Evolutionary conservation across 2,888 invertebrate genomes (phyloP), one percentile per base, ranked within the genome.

Genomic region (Tetramorium bicarinatum): DNA sequence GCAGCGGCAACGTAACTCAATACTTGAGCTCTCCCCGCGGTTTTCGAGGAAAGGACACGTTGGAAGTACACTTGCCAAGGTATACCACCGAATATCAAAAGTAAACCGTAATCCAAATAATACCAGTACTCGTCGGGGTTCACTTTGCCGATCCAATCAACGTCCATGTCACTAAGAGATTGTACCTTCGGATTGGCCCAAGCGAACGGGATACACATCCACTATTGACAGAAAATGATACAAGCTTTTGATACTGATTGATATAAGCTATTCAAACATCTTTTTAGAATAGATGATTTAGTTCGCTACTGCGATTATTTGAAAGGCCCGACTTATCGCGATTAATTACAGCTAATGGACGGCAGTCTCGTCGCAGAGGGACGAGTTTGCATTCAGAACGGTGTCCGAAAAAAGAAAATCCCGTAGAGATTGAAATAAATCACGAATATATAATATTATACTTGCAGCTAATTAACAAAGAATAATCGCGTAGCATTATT

Each of bases 41-140:
- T 98, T 96, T 98, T 99, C 93, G 99, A 98, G 85, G 99, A 99
- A 92, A 99, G 95, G 75, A 99, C 99, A 61, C 99, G 96, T 96
- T 99, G 99, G 95, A 99, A 99, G 95, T 99, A 99, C 47, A 99
- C 99, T 97, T 98, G 95, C 99, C 99, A 99, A 0, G 99, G 99
- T 91, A 99, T 99, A 62, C 99, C 99, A 25, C 99, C 99, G 92
- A 99, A 99, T 69, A 99, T 95, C 83, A 99, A 96, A 91, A 99
- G 96, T 90, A 99, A 95, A 15, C 98, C 98, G 91, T 98, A 97
- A 95, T 99, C 99, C 74, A 98, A 92, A 94, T 99, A 99, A 91
- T 96, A 97, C 96, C 97, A 98, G 91, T 97, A 96, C 92, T 98
- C 97, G 2, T 96, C 95, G 0, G 97, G 95, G 0, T 97, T 96